A percentile compares a stretch with the other conserved stretches of the same genome.
Conservation (phyloP, 2,888 invertebrate species). For the Anoplius nigerrimus region DNA sequence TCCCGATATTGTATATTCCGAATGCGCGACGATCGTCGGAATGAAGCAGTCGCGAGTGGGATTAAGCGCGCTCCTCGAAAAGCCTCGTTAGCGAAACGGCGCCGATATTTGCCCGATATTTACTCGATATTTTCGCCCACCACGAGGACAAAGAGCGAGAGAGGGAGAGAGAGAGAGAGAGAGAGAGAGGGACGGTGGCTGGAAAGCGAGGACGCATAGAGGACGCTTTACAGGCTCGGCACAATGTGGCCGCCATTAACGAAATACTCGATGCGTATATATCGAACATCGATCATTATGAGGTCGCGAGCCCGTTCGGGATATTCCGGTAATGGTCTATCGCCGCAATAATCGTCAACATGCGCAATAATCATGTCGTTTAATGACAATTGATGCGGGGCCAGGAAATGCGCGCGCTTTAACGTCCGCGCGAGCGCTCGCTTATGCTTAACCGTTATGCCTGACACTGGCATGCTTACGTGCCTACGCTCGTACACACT, state of each 20-base stretch:
- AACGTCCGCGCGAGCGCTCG: constrained; percentile 24
- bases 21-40: constrained; percentile 5
- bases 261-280: constrained; percentile 57
- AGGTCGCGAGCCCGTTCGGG: constrained; percentile 43
- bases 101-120: constrained; percentile 10
- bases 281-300: constrained; percentile 65
- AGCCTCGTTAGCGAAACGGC: constrained; percentile 65
- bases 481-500: background rate
- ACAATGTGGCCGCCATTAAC: constrained; percentile 62
- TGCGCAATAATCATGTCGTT: constrained; percentile 70
- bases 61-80: constrained; percentile 43
- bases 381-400: constrained; percentile 72
- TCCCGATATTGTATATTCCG: background rate
- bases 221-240: constrained; percentile 7
- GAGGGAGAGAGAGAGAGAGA: background rate
- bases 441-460: no score
- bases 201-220: no score
- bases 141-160: background rate
- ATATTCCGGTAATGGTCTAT: constrained; percentile 66
- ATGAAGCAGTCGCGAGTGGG: background rate
- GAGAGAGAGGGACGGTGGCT: no score
- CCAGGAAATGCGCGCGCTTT: constrained; percentile 66
- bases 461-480: constrained; percentile 5
- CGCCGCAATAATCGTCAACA: constrained; percentile 66
- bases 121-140: no score